Base-by-base conservation (phyloP, 2,888 invertebrate species). In the Parnassius smintheus region DNA sequence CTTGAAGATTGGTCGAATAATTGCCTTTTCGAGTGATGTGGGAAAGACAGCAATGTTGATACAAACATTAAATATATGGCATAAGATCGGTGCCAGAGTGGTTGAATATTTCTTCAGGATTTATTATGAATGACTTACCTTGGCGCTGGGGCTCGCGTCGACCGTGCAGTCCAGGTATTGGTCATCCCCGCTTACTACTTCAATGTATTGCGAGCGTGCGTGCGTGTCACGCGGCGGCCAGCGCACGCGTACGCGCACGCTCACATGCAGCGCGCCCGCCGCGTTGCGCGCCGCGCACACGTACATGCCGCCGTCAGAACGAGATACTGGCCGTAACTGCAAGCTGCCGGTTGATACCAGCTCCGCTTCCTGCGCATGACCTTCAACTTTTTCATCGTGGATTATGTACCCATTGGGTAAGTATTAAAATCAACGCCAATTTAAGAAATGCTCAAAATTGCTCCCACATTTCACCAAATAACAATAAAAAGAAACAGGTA, bases 211-310 rank as follows among this genome's bases (percentile, higher is more conserved):
- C 0, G 42, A 2, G 13, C 4, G 49, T 25, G 22, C 25, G 42
- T 45, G 4, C 18, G 42, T 11, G 10, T 22, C 3, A 1, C 9
- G 11, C 4, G 59, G 92, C 56, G 88, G 74, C 88, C 93, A 91
- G 65, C 93, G 88, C 0, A 95, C 93, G 12, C 79, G 78, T 0
- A 95, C 75, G n/a, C 80, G 72, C 56, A 94, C 91, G 0, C 83
- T 82, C 1, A 93, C 88, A 54, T 89, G 84, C 1, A 88, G 87
- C 0, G 91, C 87, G 0, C 94, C 94, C 0, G 93, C 94, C 0
- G 86, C 83, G 79, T 95, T 95, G 25, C 86, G 81, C 0, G 93
- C 94, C 1, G 92, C 84, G 71, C 95, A 95, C 0, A 92, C 90
- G 76, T 94, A 95, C 1, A 84, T 82, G 0, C 93, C 92, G 2